These are phyloP conservation scores for Dascillus cervinus DNA, from an alignment of 2,888 invertebrate species.

Conservation along the genomic window DNA sequence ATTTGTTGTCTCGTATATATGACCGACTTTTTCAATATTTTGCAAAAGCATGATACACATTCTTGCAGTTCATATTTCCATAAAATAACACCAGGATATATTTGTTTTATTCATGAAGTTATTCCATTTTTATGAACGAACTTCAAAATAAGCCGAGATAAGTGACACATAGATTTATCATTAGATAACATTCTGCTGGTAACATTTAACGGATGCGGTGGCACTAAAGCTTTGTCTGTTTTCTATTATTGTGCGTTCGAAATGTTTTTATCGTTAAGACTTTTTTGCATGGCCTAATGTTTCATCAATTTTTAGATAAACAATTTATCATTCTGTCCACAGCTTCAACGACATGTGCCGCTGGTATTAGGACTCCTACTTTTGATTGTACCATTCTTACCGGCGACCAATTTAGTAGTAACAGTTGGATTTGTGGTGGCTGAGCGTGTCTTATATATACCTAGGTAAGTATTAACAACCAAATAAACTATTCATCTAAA, in stretches of 20 bases:
- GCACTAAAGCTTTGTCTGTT: too few species aligned
- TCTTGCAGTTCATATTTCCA: slow-evolving; percentile 3
- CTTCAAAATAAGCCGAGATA: slow-evolving; percentile 7
- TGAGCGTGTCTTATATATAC: slow-evolving; percentile 82
- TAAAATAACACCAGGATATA: slow-evolving; percentile 1
- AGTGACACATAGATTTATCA: too few species aligned
- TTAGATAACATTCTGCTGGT: too few species aligned
- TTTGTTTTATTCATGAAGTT: slow-evolving; percentile 6
- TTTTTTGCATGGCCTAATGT: too few species aligned
- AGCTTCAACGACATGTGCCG: slow-evolving; percentile 61
- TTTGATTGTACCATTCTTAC: slow-evolving; percentile 74
- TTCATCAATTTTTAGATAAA: too few species aligned
- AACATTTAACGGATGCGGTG: too few species aligned
- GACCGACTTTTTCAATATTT: too few species aligned
- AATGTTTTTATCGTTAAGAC: too few species aligned
- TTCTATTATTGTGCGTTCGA: too few species aligned
- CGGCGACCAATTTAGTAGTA: slow-evolving; percentile 75
- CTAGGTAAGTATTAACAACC: slow-evolving; percentile 53
- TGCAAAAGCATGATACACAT: too few species aligned
- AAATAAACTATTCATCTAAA: slow-evolving; percentile 1
- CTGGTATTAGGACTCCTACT: slow-evolving; percentile 63
- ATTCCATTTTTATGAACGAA: slow-evolving; percentile 10
- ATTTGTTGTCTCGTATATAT: too few species aligned
- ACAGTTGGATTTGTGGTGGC: slow-evolving; percentile 81
- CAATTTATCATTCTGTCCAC: too few species aligned